Percentiles rank a stretch among this genome's conserved stretches.
These are phyloP conservation scores for Camelus bactrianus DNA, from an alignment of 2,113 vertebrate species.

Conservation along the genomic window DNA sequence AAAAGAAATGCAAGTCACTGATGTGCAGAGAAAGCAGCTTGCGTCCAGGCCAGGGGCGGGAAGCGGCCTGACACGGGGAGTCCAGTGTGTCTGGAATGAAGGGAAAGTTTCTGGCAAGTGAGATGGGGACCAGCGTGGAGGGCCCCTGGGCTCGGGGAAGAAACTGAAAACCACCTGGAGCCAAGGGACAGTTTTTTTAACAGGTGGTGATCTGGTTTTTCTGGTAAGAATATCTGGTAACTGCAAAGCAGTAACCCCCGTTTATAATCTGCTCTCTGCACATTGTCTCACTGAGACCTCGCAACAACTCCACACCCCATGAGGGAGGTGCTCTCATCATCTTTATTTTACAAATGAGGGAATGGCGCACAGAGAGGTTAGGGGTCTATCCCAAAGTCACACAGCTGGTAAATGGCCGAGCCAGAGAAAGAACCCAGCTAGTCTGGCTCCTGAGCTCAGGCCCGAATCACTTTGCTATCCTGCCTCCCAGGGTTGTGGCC, in stretches of 20 bases:
- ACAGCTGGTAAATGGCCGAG: not conserved
- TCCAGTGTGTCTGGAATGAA: not conserved
- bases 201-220: not conserved
- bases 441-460: not conserved
- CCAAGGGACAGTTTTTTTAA: not conserved
- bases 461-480: not conserved
- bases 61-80: not conserved
- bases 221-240: not conserved
- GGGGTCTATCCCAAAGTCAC: not conserved
- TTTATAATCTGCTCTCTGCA: not conserved
- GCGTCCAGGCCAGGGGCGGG: not conserved
- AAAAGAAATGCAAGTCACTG: slow-evolving; percentile 48
- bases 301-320: not conserved
- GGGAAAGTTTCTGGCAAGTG: not conserved
- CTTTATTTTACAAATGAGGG: not conserved
- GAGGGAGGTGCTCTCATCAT: not conserved
- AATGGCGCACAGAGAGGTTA: not conserved
- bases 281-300: not conserved
- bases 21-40: not conserved
- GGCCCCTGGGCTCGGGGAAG: not conserved
- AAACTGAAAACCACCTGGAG: not conserved
- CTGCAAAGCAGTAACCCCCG: not conserved
- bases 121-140: not conserved
- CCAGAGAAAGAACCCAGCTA: not conserved
- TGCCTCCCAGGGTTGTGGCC: not conserved